Evolutionary conservation across 2,797 vertebrate species (phyloP), one percentile per base, ranked within the genome.

Genomic region (Siniperca obscura): DNA sequence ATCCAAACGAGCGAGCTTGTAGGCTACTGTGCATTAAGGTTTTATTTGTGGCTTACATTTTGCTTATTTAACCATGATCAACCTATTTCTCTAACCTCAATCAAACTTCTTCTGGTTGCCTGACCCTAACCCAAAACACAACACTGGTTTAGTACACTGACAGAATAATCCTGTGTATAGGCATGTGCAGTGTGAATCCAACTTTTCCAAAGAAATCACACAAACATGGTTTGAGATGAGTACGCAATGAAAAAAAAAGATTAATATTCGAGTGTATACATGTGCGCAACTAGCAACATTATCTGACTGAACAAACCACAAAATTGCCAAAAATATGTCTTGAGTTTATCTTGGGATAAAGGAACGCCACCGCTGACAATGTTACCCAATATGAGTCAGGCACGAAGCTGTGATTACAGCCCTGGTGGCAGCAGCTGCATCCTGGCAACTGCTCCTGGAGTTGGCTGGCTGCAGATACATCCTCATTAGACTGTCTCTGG

Each of bases 351-450:
- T 70, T n/a, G 34, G 42, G 67, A 71, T 34, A 68, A 60, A 67
- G 16, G 60, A 80, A 73, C 44, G 73, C 55, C 68, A 61, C 16
- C 8, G 10, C 68, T 88, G 74, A 86, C 81, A 80, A 56, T 48
- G 65, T 79, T 79, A 59, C 64, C 77, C 71, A 17, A 22, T 40
- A 70, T 60, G 78, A 91, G 80, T 90, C 89, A 88, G 90, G 76
- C 84, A 71, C 90, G 91, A 95, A 94, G 92, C 89, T 92, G 93
- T 96, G 95, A 97, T 97, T 96, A 96, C 93, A 93, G 92, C 86
- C 94, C 94, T 13, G 85, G 95, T 95, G 95, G 85, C 93, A 92
- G 91, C 96, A 96, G 96, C 95, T 97, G 95, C 90, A 94, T 89
- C 87, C 91, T 90, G 86, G 88, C 89, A 91, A 89, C 90, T 91